These are phyloP conservation scores for Hyaena hyaena DNA, from an alignment of 2,113 vertebrate species.

Conservation along the genomic window DNA sequence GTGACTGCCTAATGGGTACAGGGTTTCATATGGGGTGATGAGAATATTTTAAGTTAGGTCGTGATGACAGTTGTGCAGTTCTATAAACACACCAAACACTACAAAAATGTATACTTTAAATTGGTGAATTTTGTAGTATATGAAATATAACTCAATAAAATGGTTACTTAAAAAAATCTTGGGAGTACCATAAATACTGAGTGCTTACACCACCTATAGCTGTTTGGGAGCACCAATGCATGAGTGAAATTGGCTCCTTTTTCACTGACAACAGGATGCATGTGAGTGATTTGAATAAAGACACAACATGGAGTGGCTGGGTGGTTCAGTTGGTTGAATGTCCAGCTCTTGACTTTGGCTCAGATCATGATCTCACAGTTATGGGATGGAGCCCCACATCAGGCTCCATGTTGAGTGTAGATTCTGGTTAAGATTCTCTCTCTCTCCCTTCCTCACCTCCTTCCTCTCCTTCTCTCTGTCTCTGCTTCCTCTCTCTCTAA, in stretches of 20 bases:
- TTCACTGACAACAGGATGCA: neutral
- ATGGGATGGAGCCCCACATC: too few species aligned
- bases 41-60: neutral
- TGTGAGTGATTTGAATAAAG: neutral
- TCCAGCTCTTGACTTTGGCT: too few species aligned
- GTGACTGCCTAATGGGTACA: neutral
- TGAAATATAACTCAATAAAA: neutral
- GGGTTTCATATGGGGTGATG: neutral
- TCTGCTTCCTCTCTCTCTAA: too few species aligned
- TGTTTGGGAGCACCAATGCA: too few species aligned
- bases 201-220: neutral
- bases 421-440: too few species aligned
- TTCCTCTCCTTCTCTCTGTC: too few species aligned
- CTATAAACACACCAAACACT: neutral
- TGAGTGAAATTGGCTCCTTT: neutral
- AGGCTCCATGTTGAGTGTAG: too few species aligned
- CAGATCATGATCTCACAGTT: too few species aligned
- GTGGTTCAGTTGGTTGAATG: too few species aligned
- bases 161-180: neutral
- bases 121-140: neutral
- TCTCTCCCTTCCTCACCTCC: too few species aligned
- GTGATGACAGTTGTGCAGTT: neutral
- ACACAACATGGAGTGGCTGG: neutral
- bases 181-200: neutral
- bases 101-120: neutral